Evolutionary conservation across 2,888 invertebrate genomes (phyloP).

Genomic region (Griposia aprilina): DNA sequence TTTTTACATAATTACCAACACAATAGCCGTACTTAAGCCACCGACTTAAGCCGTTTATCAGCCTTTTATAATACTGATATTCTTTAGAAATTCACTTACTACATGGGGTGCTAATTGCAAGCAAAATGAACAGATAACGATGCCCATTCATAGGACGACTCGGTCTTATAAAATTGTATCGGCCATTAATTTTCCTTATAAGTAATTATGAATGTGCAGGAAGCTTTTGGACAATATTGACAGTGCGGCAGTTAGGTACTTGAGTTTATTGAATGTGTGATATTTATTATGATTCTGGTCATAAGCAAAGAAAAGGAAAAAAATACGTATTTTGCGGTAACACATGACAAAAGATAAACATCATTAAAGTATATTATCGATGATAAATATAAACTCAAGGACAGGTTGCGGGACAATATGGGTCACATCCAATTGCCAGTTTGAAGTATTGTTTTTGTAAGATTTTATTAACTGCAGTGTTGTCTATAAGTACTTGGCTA

Average conservation of each 20-base stretch:
- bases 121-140: constrained; percentile 70
- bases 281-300: neutral
- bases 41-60: constrained; percentile 56
- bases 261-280: neutral
- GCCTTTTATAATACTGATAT: constrained; percentile 74
- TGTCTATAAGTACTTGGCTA: neutral
- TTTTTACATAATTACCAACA: constrained; percentile 41
- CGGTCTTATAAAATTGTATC: constrained; percentile 36
- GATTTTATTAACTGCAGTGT: neutral
- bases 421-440: neutral
- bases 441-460: neutral
- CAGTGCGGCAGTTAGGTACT: neutral
- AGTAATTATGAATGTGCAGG: constrained; percentile 34
- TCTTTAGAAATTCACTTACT: constrained; percentile 74
- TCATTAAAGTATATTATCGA: too few species aligned
- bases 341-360: neutral
- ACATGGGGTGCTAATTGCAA: constrained; percentile 80
- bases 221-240: constrained; percentile 42
- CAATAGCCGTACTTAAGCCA: constrained; percentile 45
- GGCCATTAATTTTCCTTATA: constrained; percentile 50
- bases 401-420: neutral
- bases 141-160: constrained; percentile 57
- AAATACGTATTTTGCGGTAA: neutral
- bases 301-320: neutral
- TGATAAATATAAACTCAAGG: neutral